Conservation (phyloP, 1,140 invertebrate genomes). For the Oedothorax gibbosus region DNA sequence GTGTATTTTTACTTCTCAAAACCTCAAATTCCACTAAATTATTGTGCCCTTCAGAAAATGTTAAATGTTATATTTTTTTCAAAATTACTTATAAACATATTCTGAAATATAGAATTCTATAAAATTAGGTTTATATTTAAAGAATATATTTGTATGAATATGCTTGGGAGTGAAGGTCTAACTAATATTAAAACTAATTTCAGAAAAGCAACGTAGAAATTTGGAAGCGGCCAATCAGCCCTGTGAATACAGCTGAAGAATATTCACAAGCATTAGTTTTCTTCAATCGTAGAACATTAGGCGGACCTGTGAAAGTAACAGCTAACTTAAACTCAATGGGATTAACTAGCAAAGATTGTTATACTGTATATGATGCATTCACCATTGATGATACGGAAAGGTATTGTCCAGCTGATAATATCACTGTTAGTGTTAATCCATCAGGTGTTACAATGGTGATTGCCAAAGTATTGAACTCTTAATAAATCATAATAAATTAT, state of each 20-base stretch:
- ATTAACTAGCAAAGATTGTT: constrained; percentile 80
- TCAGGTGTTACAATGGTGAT: constrained; percentile 74
- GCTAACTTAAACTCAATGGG: constrained; percentile 86
- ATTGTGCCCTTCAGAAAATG: too few relatives aligned
- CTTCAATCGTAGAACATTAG: constrained; percentile 86
- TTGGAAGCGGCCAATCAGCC: constrained; percentile 88
- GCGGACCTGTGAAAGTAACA: constrained; percentile 87
- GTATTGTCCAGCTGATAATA: constrained; percentile 84
- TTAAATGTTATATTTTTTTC: too few relatives aligned
- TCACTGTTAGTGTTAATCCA: constrained; percentile 94
- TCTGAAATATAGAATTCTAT: not conserved
- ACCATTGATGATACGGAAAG: constrained; percentile 84
- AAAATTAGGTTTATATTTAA: not conserved
- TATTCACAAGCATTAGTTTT: constrained; percentile 91
- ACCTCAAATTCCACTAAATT: too few relatives aligned
- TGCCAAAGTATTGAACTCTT: constrained; percentile 44
- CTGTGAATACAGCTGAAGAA: constrained; percentile 78
- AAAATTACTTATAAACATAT: not conserved
- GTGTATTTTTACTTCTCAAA: too few relatives aligned
- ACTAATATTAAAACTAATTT: constrained; percentile 62
- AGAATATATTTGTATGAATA: not conserved
- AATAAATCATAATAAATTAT: too few relatives aligned
- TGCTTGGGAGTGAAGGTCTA: not conserved
- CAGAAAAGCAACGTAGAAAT: constrained; percentile 92
- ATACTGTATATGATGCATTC: constrained; percentile 88